phyloP scores from a whole-genome alignment of 2,888 invertebrate genomes.

The Ophioninae sp. region DNA sequence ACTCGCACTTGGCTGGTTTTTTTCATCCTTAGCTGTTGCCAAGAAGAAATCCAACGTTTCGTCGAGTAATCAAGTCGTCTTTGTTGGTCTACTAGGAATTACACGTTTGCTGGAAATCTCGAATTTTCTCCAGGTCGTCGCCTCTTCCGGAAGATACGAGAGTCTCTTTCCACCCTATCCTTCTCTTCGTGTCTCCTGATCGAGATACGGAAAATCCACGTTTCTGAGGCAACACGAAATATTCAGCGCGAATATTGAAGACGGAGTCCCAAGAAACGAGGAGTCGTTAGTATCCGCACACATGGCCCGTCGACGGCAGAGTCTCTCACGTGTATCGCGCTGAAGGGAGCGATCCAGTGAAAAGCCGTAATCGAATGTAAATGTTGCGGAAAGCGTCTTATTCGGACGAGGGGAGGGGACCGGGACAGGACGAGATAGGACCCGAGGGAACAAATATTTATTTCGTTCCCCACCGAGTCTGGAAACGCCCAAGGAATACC shows the following conservation, averaged over 20 bases:
- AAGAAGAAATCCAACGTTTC: conserved; percentile 5
- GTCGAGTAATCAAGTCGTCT: background rate
- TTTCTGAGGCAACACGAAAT: background rate
- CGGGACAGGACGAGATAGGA: conserved; percentile 17
- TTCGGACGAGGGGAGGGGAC: conserved; percentile 63
- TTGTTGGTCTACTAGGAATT: background rate
- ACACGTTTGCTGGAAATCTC: background rate
- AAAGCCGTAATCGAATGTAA: conserved; percentile 76
- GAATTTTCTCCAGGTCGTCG: background rate
- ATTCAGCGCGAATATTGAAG: background rate
- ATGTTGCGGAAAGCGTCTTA: conserved; percentile 76
- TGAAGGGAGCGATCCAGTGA: conserved; percentile 58
- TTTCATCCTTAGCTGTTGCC: background rate
- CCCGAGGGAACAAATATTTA: conserved; percentile 26
- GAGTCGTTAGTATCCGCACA: background rate
- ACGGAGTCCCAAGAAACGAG: background rate
- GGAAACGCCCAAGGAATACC: background rate
- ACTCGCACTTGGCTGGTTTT: no score
- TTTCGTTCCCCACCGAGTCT: conserved; percentile 12
- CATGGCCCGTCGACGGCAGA: background rate
- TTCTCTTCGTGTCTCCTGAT: background rate
- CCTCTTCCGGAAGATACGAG: background rate
- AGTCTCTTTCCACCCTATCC: background rate
- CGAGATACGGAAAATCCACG: background rate
- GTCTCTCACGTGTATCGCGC: background rate